phyloP scores from a whole-genome alignment of 2,797 vertebrate species.

The Arctocebus calabarensis region DNA sequence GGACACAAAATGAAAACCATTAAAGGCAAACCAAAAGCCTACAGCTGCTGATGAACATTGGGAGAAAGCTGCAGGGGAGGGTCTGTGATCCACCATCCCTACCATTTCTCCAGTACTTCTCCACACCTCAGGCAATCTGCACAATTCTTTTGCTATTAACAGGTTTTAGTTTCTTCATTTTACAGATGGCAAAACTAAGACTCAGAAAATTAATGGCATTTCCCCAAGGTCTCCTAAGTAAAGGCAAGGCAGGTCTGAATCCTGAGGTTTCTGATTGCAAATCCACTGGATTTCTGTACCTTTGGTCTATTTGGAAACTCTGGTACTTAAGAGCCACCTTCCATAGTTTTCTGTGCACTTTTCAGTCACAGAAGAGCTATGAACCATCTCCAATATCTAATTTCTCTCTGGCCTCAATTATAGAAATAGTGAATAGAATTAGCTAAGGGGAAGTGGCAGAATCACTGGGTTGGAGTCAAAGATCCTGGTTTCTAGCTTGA shows the following conservation, averaged over 20 bases:
- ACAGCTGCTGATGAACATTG: neutral
- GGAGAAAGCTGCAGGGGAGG: neutral
- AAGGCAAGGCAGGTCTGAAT: neutral
- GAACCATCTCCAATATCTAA: neutral
- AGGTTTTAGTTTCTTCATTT: conserved; percentile 28
- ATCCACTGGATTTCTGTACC: neutral
- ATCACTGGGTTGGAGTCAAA: neutral
- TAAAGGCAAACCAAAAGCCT: neutral
- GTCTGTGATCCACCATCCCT: neutral
- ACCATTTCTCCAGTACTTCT: neutral
- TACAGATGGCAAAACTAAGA: neutral
- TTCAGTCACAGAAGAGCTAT: neutral
- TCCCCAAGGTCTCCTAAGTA: neutral
- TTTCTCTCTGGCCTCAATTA: neutral
- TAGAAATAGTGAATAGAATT: neutral
- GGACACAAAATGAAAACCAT: conserved; percentile 14
- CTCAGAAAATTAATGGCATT: neutral
- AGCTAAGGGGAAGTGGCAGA: neutral
- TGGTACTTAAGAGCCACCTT: neutral
- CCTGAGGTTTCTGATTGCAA: neutral
- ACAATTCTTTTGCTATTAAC: neutral
- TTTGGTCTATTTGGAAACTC: conserved; percentile 11
- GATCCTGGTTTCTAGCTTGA: neutral
- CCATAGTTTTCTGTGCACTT: neutral
- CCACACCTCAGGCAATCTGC: neutral